Conservation (phyloP, 2,797 vertebrate species). For the Anisognathus igniventris region DNA sequence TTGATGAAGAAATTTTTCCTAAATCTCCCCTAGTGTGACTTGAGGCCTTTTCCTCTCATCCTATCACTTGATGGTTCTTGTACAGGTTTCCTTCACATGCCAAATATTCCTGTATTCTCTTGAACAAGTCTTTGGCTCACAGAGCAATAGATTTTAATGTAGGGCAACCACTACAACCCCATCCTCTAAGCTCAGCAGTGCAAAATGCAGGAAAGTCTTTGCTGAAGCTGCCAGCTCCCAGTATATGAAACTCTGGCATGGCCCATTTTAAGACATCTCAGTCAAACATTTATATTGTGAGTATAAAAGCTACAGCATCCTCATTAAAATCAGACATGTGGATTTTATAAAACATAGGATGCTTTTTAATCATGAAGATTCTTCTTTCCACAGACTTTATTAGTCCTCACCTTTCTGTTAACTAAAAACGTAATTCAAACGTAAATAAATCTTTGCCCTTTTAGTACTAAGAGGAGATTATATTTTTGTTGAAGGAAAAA, state of each 20-base stretch:
- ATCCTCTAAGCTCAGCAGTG: not conserved
- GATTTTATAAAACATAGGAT: constrained; percentile 1
- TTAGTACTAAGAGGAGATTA: not conserved
- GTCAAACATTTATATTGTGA: not conserved
- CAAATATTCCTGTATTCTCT: not conserved
- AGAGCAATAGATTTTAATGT: not conserved
- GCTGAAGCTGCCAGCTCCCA: not conserved
- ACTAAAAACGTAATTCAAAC: not conserved
- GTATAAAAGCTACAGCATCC: not conserved
- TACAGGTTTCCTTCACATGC: not conserved
- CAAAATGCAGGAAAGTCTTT: not conserved
- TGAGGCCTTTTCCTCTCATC: not conserved
- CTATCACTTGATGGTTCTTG: not conserved
- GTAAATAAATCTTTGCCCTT: not conserved
- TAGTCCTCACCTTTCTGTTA: not conserved
- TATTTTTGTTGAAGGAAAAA: not conserved
- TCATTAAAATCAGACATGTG: not conserved
- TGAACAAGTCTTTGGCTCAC: not conserved
- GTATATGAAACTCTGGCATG: not conserved
- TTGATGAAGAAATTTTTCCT: not conserved
- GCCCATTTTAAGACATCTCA: not conserved
- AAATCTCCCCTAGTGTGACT: not conserved
- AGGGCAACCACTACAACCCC: not conserved
- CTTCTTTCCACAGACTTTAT: not conserved
- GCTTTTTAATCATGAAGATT: not conserved